A percentile compares a stretch with the other conserved stretches of the same genome.
phyloP scores from a whole-genome alignment of 2,113 vertebrate species.

The Sander lucioperca region DNA sequence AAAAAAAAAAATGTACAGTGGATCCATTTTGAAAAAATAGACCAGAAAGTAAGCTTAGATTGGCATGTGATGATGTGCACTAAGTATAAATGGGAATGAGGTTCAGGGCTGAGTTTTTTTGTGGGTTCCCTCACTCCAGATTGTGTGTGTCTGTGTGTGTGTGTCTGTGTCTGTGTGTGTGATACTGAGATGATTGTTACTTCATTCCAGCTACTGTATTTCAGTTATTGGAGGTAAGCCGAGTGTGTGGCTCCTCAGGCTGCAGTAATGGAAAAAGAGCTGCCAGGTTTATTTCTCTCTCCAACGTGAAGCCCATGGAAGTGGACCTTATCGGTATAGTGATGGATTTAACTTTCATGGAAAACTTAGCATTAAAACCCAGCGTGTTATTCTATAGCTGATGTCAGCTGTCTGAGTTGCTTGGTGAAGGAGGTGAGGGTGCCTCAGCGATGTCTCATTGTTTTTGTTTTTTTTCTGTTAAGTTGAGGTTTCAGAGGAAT shows the following conservation, averaged over 20 bases:
- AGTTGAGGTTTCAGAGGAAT: constrained; percentile 62
- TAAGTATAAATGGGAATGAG: constrained; percentile 41
- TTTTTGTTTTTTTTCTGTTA: constrained; percentile 48
- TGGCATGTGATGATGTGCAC: constrained; percentile 58
- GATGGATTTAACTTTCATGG: constrained; percentile 55
- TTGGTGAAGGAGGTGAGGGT: constrained; percentile 31
- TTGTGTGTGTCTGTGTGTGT: constrained; percentile 12
- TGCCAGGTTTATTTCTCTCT: constrained; percentile 48
- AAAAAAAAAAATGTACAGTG: constrained; percentile 15
- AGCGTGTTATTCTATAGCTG: constrained; percentile 21
- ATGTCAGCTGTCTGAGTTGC: constrained; percentile 16
- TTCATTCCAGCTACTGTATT: constrained; percentile 67
- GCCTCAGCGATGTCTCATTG: constrained; percentile 26
- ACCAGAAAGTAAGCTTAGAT: constrained; percentile 33
- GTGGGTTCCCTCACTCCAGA: constrained; percentile 52
- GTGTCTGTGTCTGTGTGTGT: constrained; percentile 1
- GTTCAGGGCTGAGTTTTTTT: constrained; percentile 30
- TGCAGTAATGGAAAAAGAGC: constrained; percentile 78
- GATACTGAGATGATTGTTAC: constrained; percentile 64
- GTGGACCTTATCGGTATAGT: constrained; percentile 43
- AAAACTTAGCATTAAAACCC: constrained; percentile 49
- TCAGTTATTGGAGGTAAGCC: constrained; percentile 64
- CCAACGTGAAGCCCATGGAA: constrained; percentile 55
- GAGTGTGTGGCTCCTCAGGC: constrained; percentile 65
- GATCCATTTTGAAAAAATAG: not conserved